Evolutionary conservation across 1,140 invertebrate genomes (phyloP).

Genomic region (Lordiphosa collinella): DNA sequence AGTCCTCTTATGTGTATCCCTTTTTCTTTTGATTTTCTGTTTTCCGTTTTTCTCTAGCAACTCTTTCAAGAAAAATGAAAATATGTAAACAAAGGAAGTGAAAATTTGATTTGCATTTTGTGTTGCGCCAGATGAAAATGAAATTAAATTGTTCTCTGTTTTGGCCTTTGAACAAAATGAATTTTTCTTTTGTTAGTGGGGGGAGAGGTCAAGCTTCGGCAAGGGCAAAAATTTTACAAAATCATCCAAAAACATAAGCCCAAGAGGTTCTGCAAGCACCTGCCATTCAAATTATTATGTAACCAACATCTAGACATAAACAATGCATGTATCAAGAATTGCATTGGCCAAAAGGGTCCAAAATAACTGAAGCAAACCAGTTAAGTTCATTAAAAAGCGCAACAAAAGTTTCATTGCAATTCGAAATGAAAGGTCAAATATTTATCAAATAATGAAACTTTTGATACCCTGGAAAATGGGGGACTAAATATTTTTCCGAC

Average conservation of each 20-base stretch:
- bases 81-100: slow-evolving; percentile 52
- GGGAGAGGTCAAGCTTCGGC: too few relatives aligned
- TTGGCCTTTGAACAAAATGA: slow-evolving; percentile 11
- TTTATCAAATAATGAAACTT: neutral
- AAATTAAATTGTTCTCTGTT: slow-evolving; percentile 39
- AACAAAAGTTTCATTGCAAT: slow-evolving; percentile 11
- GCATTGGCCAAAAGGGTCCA: neutral
- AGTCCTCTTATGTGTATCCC: slow-evolving; percentile 6
- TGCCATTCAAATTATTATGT: slow-evolving; percentile 28
- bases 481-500: too few relatives aligned
- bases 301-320: slow-evolving; percentile 22
- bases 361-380: slow-evolving; percentile 1
- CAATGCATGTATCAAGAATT: neutral
- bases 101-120: slow-evolving; percentile 65
- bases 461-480: neutral
- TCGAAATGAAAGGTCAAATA: neutral
- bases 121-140: slow-evolving; percentile 27
- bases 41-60: neutral
- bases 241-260: neutral
- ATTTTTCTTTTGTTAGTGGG: too few relatives aligned
- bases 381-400: slow-evolving; percentile 35
- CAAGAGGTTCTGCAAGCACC: neutral
- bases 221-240: neutral
- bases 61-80: slow-evolving; percentile 35
- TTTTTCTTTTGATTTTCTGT: neutral